Conservation (phyloP, 2,797 vertebrate genomes). For the Toxotes lorentzi region DNA sequence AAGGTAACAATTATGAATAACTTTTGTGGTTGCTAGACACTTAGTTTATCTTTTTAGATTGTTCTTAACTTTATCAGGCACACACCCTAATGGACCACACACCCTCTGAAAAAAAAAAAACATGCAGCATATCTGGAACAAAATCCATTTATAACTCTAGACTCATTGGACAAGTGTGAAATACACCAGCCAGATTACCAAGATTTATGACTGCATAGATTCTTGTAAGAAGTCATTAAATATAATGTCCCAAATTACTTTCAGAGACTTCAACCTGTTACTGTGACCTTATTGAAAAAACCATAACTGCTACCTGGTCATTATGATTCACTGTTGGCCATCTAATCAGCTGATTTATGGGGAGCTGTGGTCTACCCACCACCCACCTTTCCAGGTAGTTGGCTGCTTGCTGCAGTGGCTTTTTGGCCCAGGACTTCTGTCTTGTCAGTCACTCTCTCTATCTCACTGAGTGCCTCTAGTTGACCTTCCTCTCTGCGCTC, state of each 20-base stretch:
- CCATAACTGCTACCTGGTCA: neutral
- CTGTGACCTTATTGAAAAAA: conserved; percentile 11
- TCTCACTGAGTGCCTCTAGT: conserved; percentile 75
- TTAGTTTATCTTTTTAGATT: neutral
- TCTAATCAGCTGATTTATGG: conserved; percentile 36
- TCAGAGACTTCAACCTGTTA: neutral
- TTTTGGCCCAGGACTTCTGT: conserved; percentile 41
- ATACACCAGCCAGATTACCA: no score
- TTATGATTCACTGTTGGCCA: conserved; percentile 11
- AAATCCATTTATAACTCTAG: neutral
- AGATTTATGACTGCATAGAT: neutral
- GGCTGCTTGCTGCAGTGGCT: conserved; percentile 12
- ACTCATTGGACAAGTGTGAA: neutral
- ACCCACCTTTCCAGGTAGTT: neutral
- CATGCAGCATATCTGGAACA: neutral
- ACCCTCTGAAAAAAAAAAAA: no score
- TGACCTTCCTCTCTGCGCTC: conserved; percentile 81
- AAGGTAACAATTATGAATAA: neutral
- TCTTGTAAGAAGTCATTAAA: neutral
- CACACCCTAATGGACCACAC: no score
- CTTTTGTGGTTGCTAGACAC: neutral
- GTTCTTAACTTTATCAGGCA: neutral
- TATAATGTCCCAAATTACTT: neutral
- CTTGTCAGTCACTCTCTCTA: conserved; percentile 70
- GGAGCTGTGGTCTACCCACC: neutral